Conservation (phyloP, 1,140 invertebrate genomes). For the Rhagoletis zephyria region DNA sequence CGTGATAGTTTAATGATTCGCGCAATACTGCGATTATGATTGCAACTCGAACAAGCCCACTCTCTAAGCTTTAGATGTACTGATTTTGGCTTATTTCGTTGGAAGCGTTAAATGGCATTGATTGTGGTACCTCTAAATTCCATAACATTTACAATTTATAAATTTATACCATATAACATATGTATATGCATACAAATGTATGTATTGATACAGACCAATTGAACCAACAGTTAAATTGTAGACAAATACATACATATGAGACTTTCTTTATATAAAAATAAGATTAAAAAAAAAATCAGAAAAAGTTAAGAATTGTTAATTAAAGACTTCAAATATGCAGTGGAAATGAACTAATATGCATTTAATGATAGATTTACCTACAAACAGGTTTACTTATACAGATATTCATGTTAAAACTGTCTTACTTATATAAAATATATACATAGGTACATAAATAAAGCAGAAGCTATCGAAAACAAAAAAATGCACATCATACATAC, state of each 20-base stretch:
- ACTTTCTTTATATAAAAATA: background rate
- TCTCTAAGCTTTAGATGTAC: constrained; percentile 21
- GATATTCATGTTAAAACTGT: background rate
- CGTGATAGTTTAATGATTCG: too few species aligned
- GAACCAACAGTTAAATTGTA: background rate
- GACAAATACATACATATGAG: background rate
- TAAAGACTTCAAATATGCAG: constrained; percentile 39
- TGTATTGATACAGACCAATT: background rate
- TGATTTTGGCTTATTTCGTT: constrained; percentile 23
- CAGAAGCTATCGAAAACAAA: background rate
- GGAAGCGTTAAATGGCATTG: background rate
- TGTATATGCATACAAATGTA: background rate
- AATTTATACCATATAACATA: constrained; percentile 11
- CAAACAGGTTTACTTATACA: background rate
- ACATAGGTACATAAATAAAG: background rate
- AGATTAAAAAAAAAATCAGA: background rate
- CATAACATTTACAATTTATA: background rate
- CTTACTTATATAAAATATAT: background rate
- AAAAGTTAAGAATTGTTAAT: background rate
- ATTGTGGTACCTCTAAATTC: constrained; percentile 44
- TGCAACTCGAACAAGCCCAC: background rate
- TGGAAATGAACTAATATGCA: constrained; percentile 42
- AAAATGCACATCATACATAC: background rate
- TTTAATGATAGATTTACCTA: constrained; percentile 5
- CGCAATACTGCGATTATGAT: background rate